Conservation (phyloP, 2,113 vertebrate genomes). For the Lutjanus erythropterus region DNA sequence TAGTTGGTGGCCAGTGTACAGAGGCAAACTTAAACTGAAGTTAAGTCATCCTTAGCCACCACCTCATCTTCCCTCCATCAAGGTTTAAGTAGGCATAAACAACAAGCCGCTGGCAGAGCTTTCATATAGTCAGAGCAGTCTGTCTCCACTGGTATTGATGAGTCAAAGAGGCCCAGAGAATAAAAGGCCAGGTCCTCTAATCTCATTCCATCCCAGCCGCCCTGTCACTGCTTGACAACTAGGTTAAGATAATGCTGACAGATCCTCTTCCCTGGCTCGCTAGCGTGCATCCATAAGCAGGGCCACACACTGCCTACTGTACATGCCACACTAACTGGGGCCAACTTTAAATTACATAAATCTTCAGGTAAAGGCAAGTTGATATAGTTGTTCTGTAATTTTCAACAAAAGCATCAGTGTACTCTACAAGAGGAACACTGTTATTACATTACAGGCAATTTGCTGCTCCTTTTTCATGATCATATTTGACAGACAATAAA, state of each 20-base stretch:
- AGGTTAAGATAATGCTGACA: conserved; percentile 67
- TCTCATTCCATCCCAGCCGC: conserved; percentile 54
- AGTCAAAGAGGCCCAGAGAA: conserved; percentile 38
- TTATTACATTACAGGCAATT: neutral
- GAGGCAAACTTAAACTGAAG: neutral
- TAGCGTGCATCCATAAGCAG: neutral
- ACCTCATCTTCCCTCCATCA: neutral
- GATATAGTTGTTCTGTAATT: conserved; percentile 4
- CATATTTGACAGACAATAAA: neutral
- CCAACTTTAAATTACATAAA: conserved; percentile 8
- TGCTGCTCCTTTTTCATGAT: neutral
- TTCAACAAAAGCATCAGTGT: neutral
- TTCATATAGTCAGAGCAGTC: conserved; percentile 4
- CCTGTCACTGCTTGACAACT: conserved; percentile 54
- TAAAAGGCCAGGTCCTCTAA: conserved; percentile 59
- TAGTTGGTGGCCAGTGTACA: neutral
- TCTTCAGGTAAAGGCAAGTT: neutral
- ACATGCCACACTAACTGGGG: neutral
- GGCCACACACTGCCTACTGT: neutral
- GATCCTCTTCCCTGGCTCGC: conserved; percentile 48
- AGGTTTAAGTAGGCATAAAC: neutral
- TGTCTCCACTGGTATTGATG: conserved; percentile 29
- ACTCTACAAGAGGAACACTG: neutral
- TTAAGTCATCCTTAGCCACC: neutral
- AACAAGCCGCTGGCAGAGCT: conserved; percentile 16